Evolutionary conservation across 2,888 invertebrate genomes (phyloP), one percentile per base, ranked within the genome.

Genomic region (Himalopsyche tibetana): DNA sequence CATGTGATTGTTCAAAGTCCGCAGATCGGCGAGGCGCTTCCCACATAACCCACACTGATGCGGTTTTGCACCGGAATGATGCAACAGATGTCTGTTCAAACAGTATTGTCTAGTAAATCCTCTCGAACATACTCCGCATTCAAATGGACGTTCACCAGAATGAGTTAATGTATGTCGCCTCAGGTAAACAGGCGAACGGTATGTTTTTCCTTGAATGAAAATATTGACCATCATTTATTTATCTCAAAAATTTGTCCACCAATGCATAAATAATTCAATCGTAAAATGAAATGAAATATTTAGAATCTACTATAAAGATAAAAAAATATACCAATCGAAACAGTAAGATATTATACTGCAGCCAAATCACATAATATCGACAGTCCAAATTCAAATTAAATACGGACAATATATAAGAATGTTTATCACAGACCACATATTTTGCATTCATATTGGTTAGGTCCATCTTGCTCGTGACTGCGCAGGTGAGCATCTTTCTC

Each of bases 21-120:
- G 36, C n/a, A 85, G 38, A 82, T 85, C 85, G 19, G n/a, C 56
- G 12, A 55, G 36, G 55, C 55, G 42, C 81, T 42, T 81, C 12
- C 81, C 51, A 40, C 81, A 81, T 9, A 51, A 2, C 15, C 9
- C 74, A 36, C 84, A 82, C 38, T 85, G n/a, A 45, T 51, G 63
- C 4, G 56, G 51, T 45, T 63, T 55, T 5, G 51, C 17, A 19
- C 45, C 38, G 15, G 82, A 38, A 12, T 85, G 85, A 82, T 82
- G 82, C 38, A 85, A 55, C 11, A 82, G 40, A 55, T 85, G 85
- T 42, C 85, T 74, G 36, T 85, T 55, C 55, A 85, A 80, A 79
- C 85, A 85, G 56, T 82, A 85, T 19, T 79, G 82, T 82, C 82
- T 85, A 11, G 85, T 85, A 42, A 82, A 85, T 42, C 74, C 85